Base-by-base conservation (phyloP, 2,113 vertebrate species). In the Elgaria multicarinata region DNA sequence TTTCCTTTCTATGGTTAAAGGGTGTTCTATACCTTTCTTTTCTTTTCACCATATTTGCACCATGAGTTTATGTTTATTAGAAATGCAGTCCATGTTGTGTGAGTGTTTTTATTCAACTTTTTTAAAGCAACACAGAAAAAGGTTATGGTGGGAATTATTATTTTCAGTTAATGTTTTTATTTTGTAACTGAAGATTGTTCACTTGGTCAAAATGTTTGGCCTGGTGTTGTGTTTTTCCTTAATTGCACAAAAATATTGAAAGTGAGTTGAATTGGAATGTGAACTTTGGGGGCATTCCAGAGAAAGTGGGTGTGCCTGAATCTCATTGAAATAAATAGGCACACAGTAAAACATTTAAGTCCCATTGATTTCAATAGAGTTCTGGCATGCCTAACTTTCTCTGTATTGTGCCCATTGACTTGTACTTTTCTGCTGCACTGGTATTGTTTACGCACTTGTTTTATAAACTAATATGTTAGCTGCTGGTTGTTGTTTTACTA, bases 371-470 rank as follows among this genome's bases (percentile, higher is more conserved):
- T 84, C 58, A 84, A 55, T 67, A 62, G 82, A 85, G 67, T 78
- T 78, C 74, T 78, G 82, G 72, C n/a, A 76, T 33, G 62, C 62
- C 82, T 78, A 42, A 85, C 64, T 85, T 89, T 89, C 58, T 77
- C 44, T 78, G 88, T 39, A 85, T 67, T 78, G 74, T 69, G 62
- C 28, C 74, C 92, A 89, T 75, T 86, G 89, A 96, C 94, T 95
- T 93, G 46, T 95, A 89, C 96, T 97, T 96, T 96, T 96, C 96
- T 97, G 96, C 95, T 97, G 95, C 94, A 94, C 93, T 95, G 93
- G 94, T 94, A 91, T 85, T 94, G 91, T 97, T 97, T 95, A 96
- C 96, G 95, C 94, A 96, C 95, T 97, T 97, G 91, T 83, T 95
- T 80, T 96, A 94, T 93, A 93, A n/a, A 95, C 95, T 92, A 76